Conservation (phyloP, 1,140 invertebrate genomes). For the Drosophila funebris region DNA sequence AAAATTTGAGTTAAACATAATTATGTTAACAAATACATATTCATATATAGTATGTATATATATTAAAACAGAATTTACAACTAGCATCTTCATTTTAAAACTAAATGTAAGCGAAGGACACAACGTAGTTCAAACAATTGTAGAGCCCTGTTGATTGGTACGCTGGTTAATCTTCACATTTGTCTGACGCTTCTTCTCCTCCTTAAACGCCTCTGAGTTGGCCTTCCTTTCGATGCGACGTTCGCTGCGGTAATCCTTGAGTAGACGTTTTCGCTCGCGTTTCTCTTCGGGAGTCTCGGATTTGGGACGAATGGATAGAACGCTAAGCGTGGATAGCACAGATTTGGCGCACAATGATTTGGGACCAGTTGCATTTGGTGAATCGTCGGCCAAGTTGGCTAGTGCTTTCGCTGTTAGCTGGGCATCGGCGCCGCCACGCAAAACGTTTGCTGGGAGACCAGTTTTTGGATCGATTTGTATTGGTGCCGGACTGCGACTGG, state of each 20-base stretch:
- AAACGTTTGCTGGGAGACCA: constrained; percentile 89
- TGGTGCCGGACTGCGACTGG: constrained; percentile 84
- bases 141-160: constrained; percentile 89
- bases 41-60: neutral
- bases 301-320: constrained; percentile 90
- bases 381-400: constrained; percentile 87
- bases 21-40: neutral
- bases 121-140: constrained; percentile 85
- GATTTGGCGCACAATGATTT: constrained; percentile 87
- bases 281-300: constrained; percentile 93
- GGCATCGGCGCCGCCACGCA: constrained; percentile 85
- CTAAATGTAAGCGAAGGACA: constrained; percentile 1
- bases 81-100: neutral
- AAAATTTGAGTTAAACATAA: neutral
- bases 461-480: constrained; percentile 90
- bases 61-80: neutral
- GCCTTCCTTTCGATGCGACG: constrained; percentile 94
- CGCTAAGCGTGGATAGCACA: constrained; percentile 88
- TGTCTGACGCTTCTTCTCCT: constrained; percentile 92
- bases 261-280: constrained; percentile 90
- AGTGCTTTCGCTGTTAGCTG: constrained; percentile 89
- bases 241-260: constrained; percentile 93
- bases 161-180: constrained; percentile 90
- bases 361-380: constrained; percentile 78
- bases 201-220: constrained; percentile 93